These are phyloP conservation scores for Poecilobothrus nobilitatus DNA, from an alignment of 2,888 invertebrate genomes.

Conservation along the genomic window DNA sequence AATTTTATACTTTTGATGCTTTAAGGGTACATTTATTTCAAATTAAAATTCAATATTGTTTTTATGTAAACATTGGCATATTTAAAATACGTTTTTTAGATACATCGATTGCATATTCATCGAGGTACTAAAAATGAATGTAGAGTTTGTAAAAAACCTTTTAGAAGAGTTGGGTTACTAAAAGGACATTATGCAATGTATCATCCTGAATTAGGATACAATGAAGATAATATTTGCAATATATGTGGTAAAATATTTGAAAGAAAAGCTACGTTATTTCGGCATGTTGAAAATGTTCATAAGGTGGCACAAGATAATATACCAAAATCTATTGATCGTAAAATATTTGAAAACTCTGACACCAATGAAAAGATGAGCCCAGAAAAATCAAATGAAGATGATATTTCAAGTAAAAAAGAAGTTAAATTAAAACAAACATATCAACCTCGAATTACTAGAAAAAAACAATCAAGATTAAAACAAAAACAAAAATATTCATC, in stretches of 20 bases:
- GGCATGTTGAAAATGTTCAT: not conserved
- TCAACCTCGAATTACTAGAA: no score
- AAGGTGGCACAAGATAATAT: not conserved
- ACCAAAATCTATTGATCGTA: not conserved
- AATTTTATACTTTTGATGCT: conserved; percentile 15
- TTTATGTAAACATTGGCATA: no score
- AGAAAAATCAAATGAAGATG: no score
- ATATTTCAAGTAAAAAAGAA: no score
- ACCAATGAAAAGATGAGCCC: not conserved
- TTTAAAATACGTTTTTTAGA: not conserved
- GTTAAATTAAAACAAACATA: no score
- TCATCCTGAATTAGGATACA: conserved; percentile 28
- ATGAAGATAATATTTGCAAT: conserved; percentile 32
- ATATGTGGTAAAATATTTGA: conserved; percentile 45
- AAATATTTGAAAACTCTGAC: not conserved
- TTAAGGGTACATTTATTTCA: not conserved
- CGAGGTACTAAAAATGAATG: conserved; percentile 33
- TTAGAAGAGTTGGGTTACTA: conserved; percentile 42
- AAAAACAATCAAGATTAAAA: no score
- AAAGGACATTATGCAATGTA: conserved; percentile 39
- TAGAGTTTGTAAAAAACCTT: conserved; percentile 43
- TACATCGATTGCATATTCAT: conserved; percentile 23
- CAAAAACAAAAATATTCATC: no score
- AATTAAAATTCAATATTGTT: no score
- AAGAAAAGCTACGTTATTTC: not conserved